Evolutionary conservation across 2,888 invertebrate genomes (phyloP).

Genomic region (Nowickia ferox): DNA sequence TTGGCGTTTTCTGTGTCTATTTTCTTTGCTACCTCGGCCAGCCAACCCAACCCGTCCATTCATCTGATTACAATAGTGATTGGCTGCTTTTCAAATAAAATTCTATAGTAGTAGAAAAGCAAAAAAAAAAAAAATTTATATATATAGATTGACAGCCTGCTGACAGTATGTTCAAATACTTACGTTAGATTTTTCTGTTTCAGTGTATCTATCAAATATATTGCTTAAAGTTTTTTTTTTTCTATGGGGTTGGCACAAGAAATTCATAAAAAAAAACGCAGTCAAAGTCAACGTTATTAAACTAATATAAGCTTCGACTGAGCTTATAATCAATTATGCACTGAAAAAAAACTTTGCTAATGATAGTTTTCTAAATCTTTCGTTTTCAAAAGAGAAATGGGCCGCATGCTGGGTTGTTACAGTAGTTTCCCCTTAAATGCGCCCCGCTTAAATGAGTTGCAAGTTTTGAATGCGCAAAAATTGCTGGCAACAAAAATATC

Average conservation of each 20-base stretch:
- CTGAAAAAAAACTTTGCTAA: constrained; percentile 5
- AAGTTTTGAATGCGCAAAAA: no score
- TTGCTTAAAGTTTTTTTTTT: constrained; percentile 6
- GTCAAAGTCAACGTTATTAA: constrained; percentile 32
- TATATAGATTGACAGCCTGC: constrained; percentile 60
- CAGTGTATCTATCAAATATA: constrained; percentile 43
- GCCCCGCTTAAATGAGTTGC: no score
- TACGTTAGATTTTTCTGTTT: constrained; percentile 49
- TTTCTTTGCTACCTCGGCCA: background rate
- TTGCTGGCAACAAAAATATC: no score
- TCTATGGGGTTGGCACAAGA: constrained; percentile 32
- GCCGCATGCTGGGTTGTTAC: no score
- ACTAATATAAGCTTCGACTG: constrained; percentile 1
- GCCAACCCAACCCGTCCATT: constrained; percentile 49
- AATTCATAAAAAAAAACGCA: constrained; percentile 14
- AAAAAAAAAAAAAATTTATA: background rate
- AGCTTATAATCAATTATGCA: constrained; percentile 30
- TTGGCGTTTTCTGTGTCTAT: constrained; percentile 6
- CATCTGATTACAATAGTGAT: constrained; percentile 67
- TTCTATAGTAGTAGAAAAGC: constrained; percentile 20
- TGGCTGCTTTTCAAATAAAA: constrained; percentile 59
- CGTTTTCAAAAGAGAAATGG: no score
- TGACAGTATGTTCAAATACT: constrained; percentile 62
- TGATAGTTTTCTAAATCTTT: no score
- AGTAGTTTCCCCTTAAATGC: no score